These are phyloP conservation scores for Holothuria glaberrima DNA, from an alignment of 35 echinoderm and acorn worm species.

Conservation along the genomic window DNA sequence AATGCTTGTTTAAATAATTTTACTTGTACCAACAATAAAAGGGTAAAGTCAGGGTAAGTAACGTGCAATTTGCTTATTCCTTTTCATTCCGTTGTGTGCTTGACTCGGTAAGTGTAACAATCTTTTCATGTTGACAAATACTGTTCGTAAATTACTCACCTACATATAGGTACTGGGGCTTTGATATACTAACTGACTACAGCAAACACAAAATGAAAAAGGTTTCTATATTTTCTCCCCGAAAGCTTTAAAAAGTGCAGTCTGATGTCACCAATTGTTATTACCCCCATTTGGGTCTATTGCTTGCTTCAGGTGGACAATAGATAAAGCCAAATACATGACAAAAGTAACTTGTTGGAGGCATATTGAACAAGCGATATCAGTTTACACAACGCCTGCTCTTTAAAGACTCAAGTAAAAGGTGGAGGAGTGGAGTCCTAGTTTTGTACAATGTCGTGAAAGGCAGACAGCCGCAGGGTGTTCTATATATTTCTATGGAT, in stretches of 20 bases:
- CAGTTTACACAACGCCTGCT: constrained; percentile 30
- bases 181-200: not conserved
- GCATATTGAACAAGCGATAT: constrained; percentile 34
- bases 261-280: constrained; percentile 35
- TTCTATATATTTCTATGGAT: constrained; percentile 29
- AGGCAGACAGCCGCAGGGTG: not conserved
- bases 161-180: not conserved
- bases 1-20: too few relatives aligned
- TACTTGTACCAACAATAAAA: too few relatives aligned
- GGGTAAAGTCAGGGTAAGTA: too few relatives aligned
- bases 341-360: constrained; percentile 33
- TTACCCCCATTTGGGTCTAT: constrained; percentile 35
- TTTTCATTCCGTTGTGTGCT: not conserved
- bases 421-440: constrained; percentile 19
- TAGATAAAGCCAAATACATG: not conserved
- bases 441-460: constrained; percentile 18
- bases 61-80: too few relatives aligned
- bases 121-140: constrained; percentile 15
- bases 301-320: constrained; percentile 11
- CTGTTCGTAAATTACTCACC: not conserved
- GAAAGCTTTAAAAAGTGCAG: constrained; percentile 13
- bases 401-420: not conserved
- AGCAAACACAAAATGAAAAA: not conserved
- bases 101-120: constrained; percentile 13
- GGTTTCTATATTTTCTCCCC: constrained; percentile 2